Conservation (phyloP, 2,888 invertebrate genomes). For the Gasteruption jaculator region DNA sequence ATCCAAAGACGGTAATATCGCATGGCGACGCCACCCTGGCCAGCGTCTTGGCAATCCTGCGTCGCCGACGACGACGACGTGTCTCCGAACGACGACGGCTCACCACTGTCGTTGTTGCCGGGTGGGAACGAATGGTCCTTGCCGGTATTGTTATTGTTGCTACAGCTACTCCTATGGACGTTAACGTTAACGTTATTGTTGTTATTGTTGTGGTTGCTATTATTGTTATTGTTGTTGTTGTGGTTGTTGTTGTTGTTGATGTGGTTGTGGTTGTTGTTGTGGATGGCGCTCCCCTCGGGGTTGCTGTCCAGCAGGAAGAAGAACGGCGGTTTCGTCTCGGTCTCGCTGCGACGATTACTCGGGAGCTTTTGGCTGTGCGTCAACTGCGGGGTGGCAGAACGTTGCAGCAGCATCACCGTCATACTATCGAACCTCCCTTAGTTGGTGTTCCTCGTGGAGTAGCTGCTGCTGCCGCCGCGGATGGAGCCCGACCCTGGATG, state of each 20-base stretch:
- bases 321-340: constrained; percentile 36
- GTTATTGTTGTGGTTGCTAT: constrained; percentile 24
- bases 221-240: constrained; percentile 20
- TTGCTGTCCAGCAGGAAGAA: constrained; percentile 40
- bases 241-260: constrained; percentile 22
- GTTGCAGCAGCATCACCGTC: constrained; percentile 53
- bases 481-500: too few species aligned
- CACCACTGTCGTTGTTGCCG: constrained; percentile 20
- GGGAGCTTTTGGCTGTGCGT: constrained; percentile 46
- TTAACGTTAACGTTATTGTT: constrained; percentile 24
- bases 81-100: constrained; percentile 19
- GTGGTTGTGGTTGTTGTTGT: constrained; percentile 20
- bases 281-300: constrained; percentile 24
- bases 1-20: constrained; percentile 89
- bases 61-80: constrained; percentile 30
- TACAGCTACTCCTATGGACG: constrained; percentile 22
- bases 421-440: constrained; percentile 45
- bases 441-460: constrained; percentile 20
- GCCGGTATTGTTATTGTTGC: constrained; percentile 18
- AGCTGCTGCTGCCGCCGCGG: constrained; percentile 6
- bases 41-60: constrained; percentile 45
- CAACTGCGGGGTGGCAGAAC: constrained; percentile 49
- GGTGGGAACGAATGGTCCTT: too few species aligned
- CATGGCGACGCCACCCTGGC: constrained; percentile 63
- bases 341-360: constrained; percentile 39